Conservation (phyloP, 2,888 invertebrate species). For the Iphiclides podalirius region DNA sequence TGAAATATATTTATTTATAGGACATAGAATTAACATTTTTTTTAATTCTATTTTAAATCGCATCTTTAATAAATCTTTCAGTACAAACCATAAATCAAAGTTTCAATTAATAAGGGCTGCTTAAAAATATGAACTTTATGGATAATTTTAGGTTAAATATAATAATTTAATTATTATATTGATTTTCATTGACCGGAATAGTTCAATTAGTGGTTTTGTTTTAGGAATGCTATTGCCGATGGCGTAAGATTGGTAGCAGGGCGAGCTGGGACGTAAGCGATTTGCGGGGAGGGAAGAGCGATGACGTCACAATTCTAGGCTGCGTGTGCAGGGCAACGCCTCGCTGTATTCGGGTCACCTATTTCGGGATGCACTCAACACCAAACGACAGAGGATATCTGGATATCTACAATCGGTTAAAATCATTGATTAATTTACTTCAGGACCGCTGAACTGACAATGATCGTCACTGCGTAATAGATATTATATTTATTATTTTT, state of each 20-base stretch:
- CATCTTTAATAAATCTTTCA: too few species aligned
- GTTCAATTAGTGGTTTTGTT: not conserved
- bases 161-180: too few species aligned
- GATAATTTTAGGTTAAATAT: too few species aligned
- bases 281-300: slow-evolving; percentile 22
- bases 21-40: too few species aligned
- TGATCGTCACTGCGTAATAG: too few species aligned
- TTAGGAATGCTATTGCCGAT: not conserved
- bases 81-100: too few species aligned
- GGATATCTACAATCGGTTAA: not conserved
- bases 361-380: slow-evolving; percentile 57
- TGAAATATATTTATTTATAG: too few species aligned
- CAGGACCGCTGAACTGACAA: not conserved
- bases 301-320: slow-evolving; percentile 59
- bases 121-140: too few species aligned
- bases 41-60: too few species aligned
- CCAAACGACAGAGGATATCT: slow-evolving; percentile 27
- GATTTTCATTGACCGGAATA: not conserved
- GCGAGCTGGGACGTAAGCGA: not conserved
- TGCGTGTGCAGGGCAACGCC: slow-evolving; percentile 51
- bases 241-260: slow-evolving; percentile 8
- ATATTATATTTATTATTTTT: too few species aligned
- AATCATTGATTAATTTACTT: not conserved
- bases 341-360: slow-evolving; percentile 58
- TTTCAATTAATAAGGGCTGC: too few species aligned